Percentiles rank a stretch among this genome's conserved stretches.
phyloP scores from a whole-genome alignment of 2,797 vertebrate species.

The Pseudotriccus pelzelni region DNA sequence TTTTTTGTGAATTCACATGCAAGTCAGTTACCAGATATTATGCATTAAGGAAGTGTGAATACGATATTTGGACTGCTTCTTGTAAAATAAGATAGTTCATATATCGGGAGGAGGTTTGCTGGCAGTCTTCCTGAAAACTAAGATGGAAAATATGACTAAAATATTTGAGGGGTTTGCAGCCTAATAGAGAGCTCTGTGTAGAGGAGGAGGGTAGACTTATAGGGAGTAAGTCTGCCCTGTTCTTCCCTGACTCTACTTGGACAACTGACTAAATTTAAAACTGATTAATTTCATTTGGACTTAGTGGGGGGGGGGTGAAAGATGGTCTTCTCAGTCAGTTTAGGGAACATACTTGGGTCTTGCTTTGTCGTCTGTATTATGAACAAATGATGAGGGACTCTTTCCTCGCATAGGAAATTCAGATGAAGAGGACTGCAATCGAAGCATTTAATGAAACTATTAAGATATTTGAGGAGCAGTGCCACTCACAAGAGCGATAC shows the following conservation, averaged over 20 bases:
- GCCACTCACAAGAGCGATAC: slow-evolving; percentile 89
- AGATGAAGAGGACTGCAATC: slow-evolving; percentile 96
- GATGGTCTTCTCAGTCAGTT: not conserved
- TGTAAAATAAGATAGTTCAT: slow-evolving; percentile 25
- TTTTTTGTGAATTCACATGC: not conserved
- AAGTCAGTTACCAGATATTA: slow-evolving; percentile 4
- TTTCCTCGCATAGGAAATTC: slow-evolving; percentile 86
- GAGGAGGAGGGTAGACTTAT: not conserved
- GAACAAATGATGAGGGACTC: not conserved
- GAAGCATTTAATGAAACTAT: slow-evolving; percentile 98
- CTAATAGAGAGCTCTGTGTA: not conserved
- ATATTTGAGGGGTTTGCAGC: slow-evolving; percentile 26
- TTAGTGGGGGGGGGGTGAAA: not conserved
- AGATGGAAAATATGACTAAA: slow-evolving; percentile 60
- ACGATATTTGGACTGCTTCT: slow-evolving; percentile 24
- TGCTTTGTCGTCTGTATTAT: not conserved
- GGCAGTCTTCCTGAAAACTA: slow-evolving; percentile 44
- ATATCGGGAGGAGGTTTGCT: slow-evolving; percentile 11
- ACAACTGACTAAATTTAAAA: not conserved
- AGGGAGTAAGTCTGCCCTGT: not conserved
- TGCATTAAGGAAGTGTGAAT: slow-evolving; percentile 32
- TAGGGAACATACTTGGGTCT: not conserved
- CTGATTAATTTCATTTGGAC: not conserved
- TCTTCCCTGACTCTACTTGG: not conserved
- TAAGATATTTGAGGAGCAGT: slow-evolving; percentile 98